Evolutionary conservation across 2,888 invertebrate species (phyloP).

Genomic region (Amiota mariae): DNA sequence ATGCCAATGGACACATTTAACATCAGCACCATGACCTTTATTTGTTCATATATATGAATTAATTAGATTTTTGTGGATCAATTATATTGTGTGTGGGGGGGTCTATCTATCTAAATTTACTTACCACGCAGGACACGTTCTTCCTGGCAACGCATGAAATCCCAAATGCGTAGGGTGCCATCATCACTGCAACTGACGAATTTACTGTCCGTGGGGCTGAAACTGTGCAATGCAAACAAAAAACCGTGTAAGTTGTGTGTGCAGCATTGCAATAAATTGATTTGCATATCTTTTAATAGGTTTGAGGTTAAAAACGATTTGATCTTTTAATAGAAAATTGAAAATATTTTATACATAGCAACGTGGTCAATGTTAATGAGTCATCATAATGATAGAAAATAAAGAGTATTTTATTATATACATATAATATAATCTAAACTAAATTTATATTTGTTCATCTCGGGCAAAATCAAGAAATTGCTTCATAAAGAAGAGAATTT

Average conservation of each 20-base stretch:
- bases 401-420: neutral
- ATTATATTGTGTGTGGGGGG: neutral
- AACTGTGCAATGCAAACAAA: conserved; percentile 77
- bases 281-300: conserved; percentile 42
- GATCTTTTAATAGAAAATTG: too few relatives aligned
- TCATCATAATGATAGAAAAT: too few relatives aligned
- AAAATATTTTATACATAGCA: neutral
- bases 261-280: conserved; percentile 35
- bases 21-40: conserved; percentile 96
- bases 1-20: conserved; percentile 99
- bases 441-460: neutral
- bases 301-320: neutral
- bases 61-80: neutral
- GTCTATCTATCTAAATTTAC: too few relatives aligned
- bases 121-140: conserved; percentile 91
- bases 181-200: conserved; percentile 99
- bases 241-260: neutral
- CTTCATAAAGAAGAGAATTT: too few relatives aligned
- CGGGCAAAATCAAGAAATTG: neutral
- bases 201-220: conserved; percentile 98
- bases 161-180: conserved; percentile 98
- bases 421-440: conserved; percentile 4
- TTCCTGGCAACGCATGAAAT: conserved; percentile 97
- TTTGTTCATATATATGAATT: neutral
- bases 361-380: neutral